These are phyloP conservation scores for Sericinus montela DNA, from an alignment of 2,888 invertebrate genomes.

Conservation along the genomic window DNA sequence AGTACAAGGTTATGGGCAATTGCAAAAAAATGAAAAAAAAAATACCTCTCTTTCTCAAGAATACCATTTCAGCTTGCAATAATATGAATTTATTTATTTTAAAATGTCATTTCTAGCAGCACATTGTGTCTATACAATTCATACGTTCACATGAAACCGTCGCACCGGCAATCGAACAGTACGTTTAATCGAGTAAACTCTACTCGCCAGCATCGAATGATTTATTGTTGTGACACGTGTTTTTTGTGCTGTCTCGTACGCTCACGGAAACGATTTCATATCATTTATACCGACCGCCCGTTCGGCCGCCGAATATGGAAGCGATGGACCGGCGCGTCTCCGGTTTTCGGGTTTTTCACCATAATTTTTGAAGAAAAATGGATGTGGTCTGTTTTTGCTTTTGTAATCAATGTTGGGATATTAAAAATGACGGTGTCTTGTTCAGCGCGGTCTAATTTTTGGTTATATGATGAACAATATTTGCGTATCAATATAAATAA, in stretches of 20 bases:
- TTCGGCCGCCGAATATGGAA: slow-evolving; percentile 27
- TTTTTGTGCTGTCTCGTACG: slow-evolving; percentile 60
- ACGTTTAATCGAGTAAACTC: slow-evolving; percentile 72
- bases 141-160: slow-evolving; percentile 46
- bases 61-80: no score
- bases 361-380: slow-evolving; percentile 35
- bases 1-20: no score
- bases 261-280: slow-evolving; percentile 75
- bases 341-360: slow-evolving; percentile 57
- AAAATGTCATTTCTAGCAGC: slow-evolving; percentile 1
- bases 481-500: no score
- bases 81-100: no score
- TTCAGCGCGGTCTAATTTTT: slow-evolving; percentile 22
- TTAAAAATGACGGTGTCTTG: slow-evolving; percentile 55
- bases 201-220: slow-evolving; percentile 63
- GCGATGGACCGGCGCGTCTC: slow-evolving; percentile 43
- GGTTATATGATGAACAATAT: no score
- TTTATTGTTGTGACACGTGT: slow-evolving; percentile 75
- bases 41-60: no score
- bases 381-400: slow-evolving; percentile 38
- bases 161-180: slow-evolving; percentile 69
- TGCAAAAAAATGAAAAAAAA: no score
- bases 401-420: slow-evolving; percentile 50
- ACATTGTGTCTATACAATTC: neutral
- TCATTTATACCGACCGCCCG: slow-evolving; percentile 72